Evolutionary conservation across 1,140 invertebrate genomes (phyloP), one percentile per base, ranked within the genome.

Genomic region (Drosophila jambulina): DNA sequence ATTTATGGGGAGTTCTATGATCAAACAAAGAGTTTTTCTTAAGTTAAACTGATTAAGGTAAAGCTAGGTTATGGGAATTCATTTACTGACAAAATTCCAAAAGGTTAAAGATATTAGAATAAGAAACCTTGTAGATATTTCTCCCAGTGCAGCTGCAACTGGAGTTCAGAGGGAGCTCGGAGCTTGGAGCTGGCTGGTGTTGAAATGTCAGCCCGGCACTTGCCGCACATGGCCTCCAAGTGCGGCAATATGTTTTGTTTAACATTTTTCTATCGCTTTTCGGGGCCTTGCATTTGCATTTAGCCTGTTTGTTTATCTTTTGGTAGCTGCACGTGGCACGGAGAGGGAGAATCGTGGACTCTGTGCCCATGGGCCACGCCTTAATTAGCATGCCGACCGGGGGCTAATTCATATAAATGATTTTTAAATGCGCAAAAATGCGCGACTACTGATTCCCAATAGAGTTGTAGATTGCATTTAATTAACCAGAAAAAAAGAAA

Each of bases 161-260:
- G 23, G 21, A 32, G 51, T 40, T 43, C 19, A 9, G 3, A 32
- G 42, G 42, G 4, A 43, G 12, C n/a, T 43, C 5, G 42, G 19
- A 45, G 27, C n/a, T n/a, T 38, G 48, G 13, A 29, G 25, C 21
- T 70, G 29, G 43, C 29, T 42, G 70, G 81, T 85, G 82, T 85
- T 85, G 82, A 85, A 85, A 85, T 81, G 82, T 78, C 82, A 85
- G 81, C 61, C 71, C 76, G 43, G 36, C 80, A 82, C 80, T 75
- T 75, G 68, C 68, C 32, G 75, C 82, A 85, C 70, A 86, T 86
- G 83, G 79, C 76, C 83, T 74, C 80, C 84, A 80, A 77, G 68
- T 87, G 80, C 59, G 82, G 82, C 83, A 79, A 83, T 87, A 77
- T 87, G 83, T 87, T 87, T 87, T 88, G 71, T 87, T 87, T 87